phyloP scores from a whole-genome alignment of 2,113 vertebrate species.

The Vulpes vulpes region DNA sequence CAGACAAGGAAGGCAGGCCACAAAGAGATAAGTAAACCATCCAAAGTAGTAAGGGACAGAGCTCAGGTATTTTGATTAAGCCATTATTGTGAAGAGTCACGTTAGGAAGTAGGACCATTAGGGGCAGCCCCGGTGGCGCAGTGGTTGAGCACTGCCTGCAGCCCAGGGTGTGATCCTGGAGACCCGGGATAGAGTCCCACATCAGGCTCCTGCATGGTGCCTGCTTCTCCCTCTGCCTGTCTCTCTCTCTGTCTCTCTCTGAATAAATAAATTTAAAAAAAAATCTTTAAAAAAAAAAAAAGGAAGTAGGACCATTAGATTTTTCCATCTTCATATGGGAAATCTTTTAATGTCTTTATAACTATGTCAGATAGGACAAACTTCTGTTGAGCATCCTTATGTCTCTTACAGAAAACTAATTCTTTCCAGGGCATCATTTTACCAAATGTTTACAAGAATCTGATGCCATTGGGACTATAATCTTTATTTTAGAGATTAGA shows the following conservation, averaged over 20 bases:
- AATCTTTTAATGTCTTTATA: background rate
- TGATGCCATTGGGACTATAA: background rate
- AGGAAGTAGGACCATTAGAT: background rate
- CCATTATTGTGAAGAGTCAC: background rate
- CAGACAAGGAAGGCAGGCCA: background rate
- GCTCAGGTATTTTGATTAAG: conserved; percentile 31
- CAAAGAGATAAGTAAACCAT: background rate
- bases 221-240: no score
- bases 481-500: conserved; percentile 27
- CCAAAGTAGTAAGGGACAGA: background rate
- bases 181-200: no score
- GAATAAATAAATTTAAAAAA: no score
- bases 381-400: background rate
- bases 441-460: background rate
- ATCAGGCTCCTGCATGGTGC: no score
- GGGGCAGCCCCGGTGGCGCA: no score
- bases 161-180: no score
- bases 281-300: no score
- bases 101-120: background rate
- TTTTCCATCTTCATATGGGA: background rate
- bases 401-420: background rate
- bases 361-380: background rate
- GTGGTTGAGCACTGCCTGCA: no score
- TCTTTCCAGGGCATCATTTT: background rate
- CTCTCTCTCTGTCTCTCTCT: no score